Base-by-base conservation (phyloP, 2,113 vertebrate species). In the Mobula hypostoma region DNA sequence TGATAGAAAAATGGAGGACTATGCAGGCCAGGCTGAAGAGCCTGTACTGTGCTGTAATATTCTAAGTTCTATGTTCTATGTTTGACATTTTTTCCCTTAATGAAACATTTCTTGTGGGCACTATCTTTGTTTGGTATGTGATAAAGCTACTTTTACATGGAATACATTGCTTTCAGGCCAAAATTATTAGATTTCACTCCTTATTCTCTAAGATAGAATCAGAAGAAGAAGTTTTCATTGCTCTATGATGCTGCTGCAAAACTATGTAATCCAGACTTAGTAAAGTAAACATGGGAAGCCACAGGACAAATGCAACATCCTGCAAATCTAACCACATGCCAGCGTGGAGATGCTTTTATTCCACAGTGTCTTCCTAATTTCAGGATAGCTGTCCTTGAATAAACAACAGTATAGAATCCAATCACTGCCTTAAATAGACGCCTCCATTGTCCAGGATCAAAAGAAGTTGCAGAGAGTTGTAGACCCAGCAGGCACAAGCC, bases 211-310 rank as follows among this genome's bases (percentile, higher is more conserved):
- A 88, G 85, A 66, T n/a, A 17, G 85, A 15, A 88, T 63, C 27
- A 88, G 29, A 63, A 88, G n/a, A 61, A 88, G 14, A 88, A 88
- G n/a, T 63, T 58, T 58, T 11, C 56, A 29, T 90, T 88, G 14
- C 61, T n/a, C 61, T 90, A 61, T 19, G 63, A 66, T 90, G 24
- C 29, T 90, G 85, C n/a, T n/a, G 17, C 83, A 90, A 90, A 66
- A n/a, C 29, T 68, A 90, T 90, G 61, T 29, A n/a, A 66, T 90
- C 61, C 85, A 90, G 29, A 90, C 15, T 90, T 90, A 66, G 61
- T 29, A 32, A 15, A 19, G 85, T 90, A 90, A 90, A 90, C 83
- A 88, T 29, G 32, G 85, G 61, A 68, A 90, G 15, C 85, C 85
- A 68, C 61, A 88, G 83, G 24, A 63, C 27, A n/a, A 29, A 66